Base-by-base conservation (phyloP, 2,113 vertebrate species). In the Gallinago jamesoni region DNA sequence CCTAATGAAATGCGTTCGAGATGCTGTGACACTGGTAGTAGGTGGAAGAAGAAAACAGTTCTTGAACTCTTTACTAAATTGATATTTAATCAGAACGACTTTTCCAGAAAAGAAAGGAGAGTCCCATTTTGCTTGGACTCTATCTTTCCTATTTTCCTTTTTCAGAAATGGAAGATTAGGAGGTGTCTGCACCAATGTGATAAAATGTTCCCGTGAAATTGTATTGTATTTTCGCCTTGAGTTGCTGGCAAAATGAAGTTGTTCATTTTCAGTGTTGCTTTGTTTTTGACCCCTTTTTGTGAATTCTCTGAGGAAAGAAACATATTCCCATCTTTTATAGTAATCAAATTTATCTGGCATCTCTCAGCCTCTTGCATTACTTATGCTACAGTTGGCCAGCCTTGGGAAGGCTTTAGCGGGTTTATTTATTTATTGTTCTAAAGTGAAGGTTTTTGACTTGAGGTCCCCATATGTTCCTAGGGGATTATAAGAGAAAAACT, bases 261-360 rank as follows among this genome's bases (percentile, higher is more conserved):
- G 98, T 98, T 98, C 90, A 50, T 98, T 98, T 98, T 97, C 98
- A 97, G 98, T 94, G 73, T 94, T 96, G 98, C 98, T 98, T 98
- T 98, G 98, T 98, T 98, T 98, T 98, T 98, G 98, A 98, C 98
- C 98, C 98, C 98, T 98, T 98, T 98, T 98, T 98, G 98, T 98
- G 98, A 98, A 98, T 98, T 98, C 98, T 98, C 98, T 95, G 97
- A 98, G 98, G 98, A 98, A 98, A 96, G 98, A 98, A 98, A 98
- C 98, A 98, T 98, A 98, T 98, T 98, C 98, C 98, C 98, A 98
- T 98, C 98, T 98, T 98, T 98, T 98, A 98, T 99, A 99, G 98
- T 99, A 99, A 99, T 99, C 98, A 98, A 97, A 98, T 99, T 98
- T 99, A 98, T 98, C 98, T 98, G 98, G 98, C 98, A 98, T 99